Evolutionary conservation across 2,797 vertebrate species (phyloP), one percentile per base, ranked within the genome.

Genomic region (Micromesistius poutassou): DNA sequence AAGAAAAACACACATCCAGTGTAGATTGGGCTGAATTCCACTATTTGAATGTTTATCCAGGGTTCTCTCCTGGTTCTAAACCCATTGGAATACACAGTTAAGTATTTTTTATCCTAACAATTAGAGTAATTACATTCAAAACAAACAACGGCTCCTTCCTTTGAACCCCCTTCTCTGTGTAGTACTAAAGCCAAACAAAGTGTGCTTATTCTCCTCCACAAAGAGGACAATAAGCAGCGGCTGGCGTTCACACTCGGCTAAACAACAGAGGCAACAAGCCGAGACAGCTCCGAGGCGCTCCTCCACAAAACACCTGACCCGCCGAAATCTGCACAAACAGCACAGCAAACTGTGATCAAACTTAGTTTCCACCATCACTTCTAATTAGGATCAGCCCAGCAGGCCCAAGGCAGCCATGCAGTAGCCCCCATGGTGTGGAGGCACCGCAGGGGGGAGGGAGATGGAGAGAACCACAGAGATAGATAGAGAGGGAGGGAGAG

Each of bases 271-370:
- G 19, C 50, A 62, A 62, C 50, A 62, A 62, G 50, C 19, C 22
- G 50, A 87, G 89, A 90, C 91, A 89, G 76, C n/a, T 74, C 76
- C 80, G 82, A 80, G 83, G 81, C 78, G 4, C 10, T 71, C 25
- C 68, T 30, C 68, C 25, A 5, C 66, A 30, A 13, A 85, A 86
- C 85, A 88, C 85, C 82, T 89, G 89, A 91, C 90, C 92, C 83
- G 75, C 75, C 76, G 76, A 86, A 89, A 85, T 16, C 70, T 79
- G 87, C 82, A 87, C 86, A 77, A 87, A 81, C 84, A 83, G 85
- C 80, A 79, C 87, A 90, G 84, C 85, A 85, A 85, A 86, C 83
- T 78, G 25, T 85, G 87, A 89, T 88, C 90, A 92, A 90, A 90
- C 85, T 84, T 78, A 80, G 84, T 82, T 80, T 84, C 82, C 22